These are phyloP conservation scores for Caenorhabditis virilis DNA, from an alignment of 2,888 invertebrate genomes.

Conservation along the genomic window DNA sequence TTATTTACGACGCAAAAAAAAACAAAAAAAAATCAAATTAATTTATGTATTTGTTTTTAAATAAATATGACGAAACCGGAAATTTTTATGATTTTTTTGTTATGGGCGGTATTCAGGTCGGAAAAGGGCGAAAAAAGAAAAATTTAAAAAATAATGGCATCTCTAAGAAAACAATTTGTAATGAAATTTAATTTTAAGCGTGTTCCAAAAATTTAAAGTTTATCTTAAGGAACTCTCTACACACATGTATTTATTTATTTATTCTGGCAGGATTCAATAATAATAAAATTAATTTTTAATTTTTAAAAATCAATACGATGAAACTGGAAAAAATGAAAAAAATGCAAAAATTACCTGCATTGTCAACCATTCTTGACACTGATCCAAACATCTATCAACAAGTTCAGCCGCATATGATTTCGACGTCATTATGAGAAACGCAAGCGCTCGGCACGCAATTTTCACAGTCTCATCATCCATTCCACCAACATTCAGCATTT, in stretches of 20 bases:
- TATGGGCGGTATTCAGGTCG: no score
- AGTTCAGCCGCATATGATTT: constrained; percentile 93
- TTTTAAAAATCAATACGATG: background rate
- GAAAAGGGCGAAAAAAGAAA: no score
- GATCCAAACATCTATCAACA: constrained; percentile 95
- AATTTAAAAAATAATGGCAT: no score
- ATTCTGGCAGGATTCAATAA: background rate
- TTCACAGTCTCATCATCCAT: constrained; percentile 80
- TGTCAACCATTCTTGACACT: constrained; percentile 86
- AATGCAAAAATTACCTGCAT: constrained; percentile 5
- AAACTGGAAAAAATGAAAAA: constrained; percentile 2
- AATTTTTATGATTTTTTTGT: no score
- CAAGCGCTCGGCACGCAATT: constrained; percentile 91
- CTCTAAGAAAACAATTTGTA: background rate
- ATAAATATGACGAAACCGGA: no score
- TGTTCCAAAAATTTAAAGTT: background rate
- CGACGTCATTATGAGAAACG: constrained; percentile 77
- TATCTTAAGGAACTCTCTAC: background rate
- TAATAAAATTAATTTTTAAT: background rate
- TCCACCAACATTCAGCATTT: constrained; percentile 24
- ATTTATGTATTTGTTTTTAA: no score
- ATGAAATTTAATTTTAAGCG: background rate
- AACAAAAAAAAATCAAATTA: no score
- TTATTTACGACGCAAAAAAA: no score
- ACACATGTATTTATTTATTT: background rate